Base-by-base conservation (phyloP, 2,888 invertebrate genomes). In the Drosophila anceps region DNA sequence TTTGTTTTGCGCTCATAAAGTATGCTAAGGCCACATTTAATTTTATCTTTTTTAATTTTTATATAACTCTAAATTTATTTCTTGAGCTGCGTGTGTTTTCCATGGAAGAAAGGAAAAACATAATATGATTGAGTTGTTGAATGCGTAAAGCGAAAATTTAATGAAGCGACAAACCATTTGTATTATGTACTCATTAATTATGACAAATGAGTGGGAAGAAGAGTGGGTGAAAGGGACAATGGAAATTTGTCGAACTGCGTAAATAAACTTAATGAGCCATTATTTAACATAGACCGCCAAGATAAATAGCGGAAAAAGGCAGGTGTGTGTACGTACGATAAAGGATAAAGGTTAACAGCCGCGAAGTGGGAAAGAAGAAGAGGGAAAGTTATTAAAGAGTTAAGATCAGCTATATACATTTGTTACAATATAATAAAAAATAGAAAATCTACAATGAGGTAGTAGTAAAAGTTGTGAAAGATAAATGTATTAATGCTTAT, bases 1-100 rank as follows among this genome's bases (percentile, higher is more conserved):
- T 71, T 69, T 35, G 59, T 61, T 64, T 58, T 65, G 74, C 79
- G 80, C 85, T 88, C 88, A 81, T 77, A 76, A 81, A 88, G 81
- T 73, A 81, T 89, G 74, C 89, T 87, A 87, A 87, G 86, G 86
- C 86, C 86, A 87, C 86, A 79, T 87, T 87, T 75, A 84, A 87
- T 85, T 81, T 70, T 82, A 69, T 84, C 33, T 66, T 55, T 55
- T 71, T 72, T 24, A 2, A 18, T 29, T 48, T 50, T 18, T 48
- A 58, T 60, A 63, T 62, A 65, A 58, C 39, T 60, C 67, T 71
- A 67, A 67, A 64, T 73, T 54, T 59, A 50, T 27, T 58, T 55
- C 59, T 71, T 75, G 79, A 79, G 75, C 75, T 53, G 58, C 31
- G 66, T 44, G 64, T 48, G 33, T 44, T 48, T 44, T 61, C 50